These are phyloP conservation scores for Papilio aristodemus DNA, from an alignment of 1,140 invertebrate genomes.

Conservation along the genomic window DNA sequence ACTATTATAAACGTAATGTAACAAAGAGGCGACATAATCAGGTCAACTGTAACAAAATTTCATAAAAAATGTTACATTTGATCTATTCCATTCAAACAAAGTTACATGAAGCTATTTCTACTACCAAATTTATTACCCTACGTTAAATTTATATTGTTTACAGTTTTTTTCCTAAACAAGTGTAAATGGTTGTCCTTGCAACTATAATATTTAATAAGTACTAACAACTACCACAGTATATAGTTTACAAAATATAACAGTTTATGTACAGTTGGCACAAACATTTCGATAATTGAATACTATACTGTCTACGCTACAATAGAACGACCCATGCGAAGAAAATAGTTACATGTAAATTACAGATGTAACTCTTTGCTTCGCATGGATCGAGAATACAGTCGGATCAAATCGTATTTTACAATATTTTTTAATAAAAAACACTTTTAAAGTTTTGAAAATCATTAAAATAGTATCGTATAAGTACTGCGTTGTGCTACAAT, in stretches of 20 bases:
- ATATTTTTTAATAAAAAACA: slow-evolving; percentile 17
- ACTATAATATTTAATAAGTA: slow-evolving; percentile 24
- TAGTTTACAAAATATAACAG: slow-evolving; percentile 35
- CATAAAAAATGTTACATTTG: no score
- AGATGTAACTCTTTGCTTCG: no score
- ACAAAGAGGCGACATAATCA: neutral
- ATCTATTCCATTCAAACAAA: no score
- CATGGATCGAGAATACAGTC: slow-evolving; percentile 24
- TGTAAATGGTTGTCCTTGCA: slow-evolving; percentile 25
- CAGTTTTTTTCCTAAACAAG: neutral
- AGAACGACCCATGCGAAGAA: no score
- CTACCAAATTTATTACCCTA: neutral
- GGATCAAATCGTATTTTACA: slow-evolving; percentile 18
- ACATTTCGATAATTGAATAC: slow-evolving; percentile 53
- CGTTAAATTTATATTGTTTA: neutral
- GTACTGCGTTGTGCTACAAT: slow-evolving; percentile 36
- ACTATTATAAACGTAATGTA: neutral
- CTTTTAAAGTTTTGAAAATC: slow-evolving; percentile 17
- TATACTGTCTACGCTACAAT: no score
- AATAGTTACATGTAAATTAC: no score
- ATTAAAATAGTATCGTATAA: slow-evolving; percentile 34
- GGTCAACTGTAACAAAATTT: no score
- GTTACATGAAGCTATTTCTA: neutral
- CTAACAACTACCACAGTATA: slow-evolving; percentile 33
- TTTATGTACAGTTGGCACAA: slow-evolving; percentile 60